Evolutionary conservation across 2,113 vertebrate genomes (phyloP).

Genomic region (Hippocampus barbouri): DNA sequence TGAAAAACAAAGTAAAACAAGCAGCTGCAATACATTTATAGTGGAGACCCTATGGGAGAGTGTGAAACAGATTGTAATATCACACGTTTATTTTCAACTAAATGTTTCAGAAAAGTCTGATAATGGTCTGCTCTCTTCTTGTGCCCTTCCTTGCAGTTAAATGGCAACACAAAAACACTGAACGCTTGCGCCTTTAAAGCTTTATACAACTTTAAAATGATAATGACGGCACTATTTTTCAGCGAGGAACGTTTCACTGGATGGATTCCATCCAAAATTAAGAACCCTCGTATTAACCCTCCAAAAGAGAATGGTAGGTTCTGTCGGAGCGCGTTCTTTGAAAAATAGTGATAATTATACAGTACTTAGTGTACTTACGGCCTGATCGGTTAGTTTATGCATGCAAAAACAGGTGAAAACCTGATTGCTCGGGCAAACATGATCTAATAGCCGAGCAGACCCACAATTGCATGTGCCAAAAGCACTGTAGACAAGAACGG

Average conservation of each 20-base stretch:
- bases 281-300: background rate
- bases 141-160: slow-evolving; percentile 4
- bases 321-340: too few species aligned
- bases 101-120: slow-evolving; percentile 23
- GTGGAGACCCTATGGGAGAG: slow-evolving; percentile 40
- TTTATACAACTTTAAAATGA: background rate
- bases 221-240: background rate
- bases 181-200: background rate
- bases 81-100: slow-evolving; percentile 47
- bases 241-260: background rate
- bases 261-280: background rate
- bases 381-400: too few species aligned
- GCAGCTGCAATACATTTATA: slow-evolving; percentile 59
- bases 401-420: too few species aligned
- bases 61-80: slow-evolving; percentile 33
- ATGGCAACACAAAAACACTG: background rate
- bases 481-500: too few species aligned
- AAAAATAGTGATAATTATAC: background rate
- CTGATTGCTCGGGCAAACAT: too few species aligned
- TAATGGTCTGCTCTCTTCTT: slow-evolving; percentile 1
- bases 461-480: too few species aligned
- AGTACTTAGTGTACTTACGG: background rate
- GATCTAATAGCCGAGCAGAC: too few species aligned
- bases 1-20: slow-evolving; percentile 57
- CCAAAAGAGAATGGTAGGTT: background rate